Evolutionary conservation across 2,888 invertebrate species (phyloP).

Genomic region (Cerceris ruficornis): DNA sequence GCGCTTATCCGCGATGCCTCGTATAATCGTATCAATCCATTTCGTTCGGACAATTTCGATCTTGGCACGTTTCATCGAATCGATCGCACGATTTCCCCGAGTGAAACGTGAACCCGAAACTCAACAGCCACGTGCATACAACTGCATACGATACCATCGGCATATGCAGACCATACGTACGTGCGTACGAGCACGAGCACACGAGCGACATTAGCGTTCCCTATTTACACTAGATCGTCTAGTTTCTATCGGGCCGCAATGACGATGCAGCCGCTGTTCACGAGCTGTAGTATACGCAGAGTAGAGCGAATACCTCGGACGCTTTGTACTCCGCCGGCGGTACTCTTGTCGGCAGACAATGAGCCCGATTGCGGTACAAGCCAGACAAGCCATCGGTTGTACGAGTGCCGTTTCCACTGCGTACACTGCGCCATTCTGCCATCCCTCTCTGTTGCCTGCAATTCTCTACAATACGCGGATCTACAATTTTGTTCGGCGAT

Average conservation of each 20-base stretch:
- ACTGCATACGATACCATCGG: not conserved
- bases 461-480: not conserved
- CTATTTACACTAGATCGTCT: conserved; percentile 43
- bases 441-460: not conserved
- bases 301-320: conserved; percentile 6
- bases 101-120: conserved; percentile 20
- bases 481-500: not conserved
- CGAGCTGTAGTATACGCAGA: not conserved
- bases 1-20: not conserved
- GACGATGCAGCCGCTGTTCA: conserved; percentile 13
- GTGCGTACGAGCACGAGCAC: too few relatives aligned
- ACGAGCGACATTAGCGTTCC: not conserved
- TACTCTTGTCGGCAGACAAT: conserved; percentile 56
- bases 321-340: conserved; percentile 46
- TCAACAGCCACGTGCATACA: conserved; percentile 13
- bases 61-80: conserved; percentile 35
- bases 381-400: conserved; percentile 52
- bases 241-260: conserved; percentile 29
- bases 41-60: conserved; percentile 30
- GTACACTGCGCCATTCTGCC: not conserved
- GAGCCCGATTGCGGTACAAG: conserved; percentile 59
- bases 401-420: conserved; percentile 30
- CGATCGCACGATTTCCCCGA: conserved; percentile 23
- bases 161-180: too few relatives aligned
- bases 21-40: conserved; percentile 32